phyloP scores from a whole-genome alignment of 2,888 invertebrate species.

The Platycnemis pennipes region DNA sequence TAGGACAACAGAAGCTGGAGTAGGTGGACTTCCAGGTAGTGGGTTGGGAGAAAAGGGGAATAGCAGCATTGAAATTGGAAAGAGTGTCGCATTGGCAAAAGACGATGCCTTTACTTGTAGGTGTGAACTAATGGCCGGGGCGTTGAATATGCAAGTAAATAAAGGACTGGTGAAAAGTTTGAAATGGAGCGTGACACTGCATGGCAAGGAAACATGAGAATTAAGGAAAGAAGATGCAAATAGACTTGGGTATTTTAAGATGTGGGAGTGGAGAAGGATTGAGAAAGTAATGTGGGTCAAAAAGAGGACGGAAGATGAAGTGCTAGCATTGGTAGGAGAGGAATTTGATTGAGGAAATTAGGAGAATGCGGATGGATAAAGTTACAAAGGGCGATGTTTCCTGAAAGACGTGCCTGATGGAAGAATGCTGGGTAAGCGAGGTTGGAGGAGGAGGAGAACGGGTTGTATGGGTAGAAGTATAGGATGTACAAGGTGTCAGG shows the following conservation, averaged over 20 bases:
- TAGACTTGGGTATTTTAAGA: background rate
- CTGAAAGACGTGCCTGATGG: background rate
- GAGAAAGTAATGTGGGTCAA: too few species aligned
- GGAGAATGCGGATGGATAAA: background rate
- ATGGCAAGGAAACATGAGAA: background rate
- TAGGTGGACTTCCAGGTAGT: background rate
- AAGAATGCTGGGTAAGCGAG: background rate
- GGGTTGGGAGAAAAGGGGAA: too few species aligned
- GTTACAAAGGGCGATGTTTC: too few species aligned
- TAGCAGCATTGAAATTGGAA: too few species aligned
- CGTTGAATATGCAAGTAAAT: too few species aligned
- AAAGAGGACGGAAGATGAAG: background rate
- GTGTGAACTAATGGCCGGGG: too few species aligned
- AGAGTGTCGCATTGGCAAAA: too few species aligned
- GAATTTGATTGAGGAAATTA: background rate
- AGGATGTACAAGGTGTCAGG: background rate
- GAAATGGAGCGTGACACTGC: background rate
- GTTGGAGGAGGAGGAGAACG: background rate
- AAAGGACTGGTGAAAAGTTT: background rate
- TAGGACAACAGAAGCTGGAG: background rate
- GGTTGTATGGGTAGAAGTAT: conserved; percentile 3
- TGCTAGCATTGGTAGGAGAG: background rate
- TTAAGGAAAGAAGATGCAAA: background rate
- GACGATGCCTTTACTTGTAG: too few species aligned
- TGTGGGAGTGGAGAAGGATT: too few species aligned